Percentiles rank a stretch among this genome's conserved stretches.
phyloP scores from a whole-genome alignment of 2,888 invertebrate genomes.

The Odontocolon sp. region DNA sequence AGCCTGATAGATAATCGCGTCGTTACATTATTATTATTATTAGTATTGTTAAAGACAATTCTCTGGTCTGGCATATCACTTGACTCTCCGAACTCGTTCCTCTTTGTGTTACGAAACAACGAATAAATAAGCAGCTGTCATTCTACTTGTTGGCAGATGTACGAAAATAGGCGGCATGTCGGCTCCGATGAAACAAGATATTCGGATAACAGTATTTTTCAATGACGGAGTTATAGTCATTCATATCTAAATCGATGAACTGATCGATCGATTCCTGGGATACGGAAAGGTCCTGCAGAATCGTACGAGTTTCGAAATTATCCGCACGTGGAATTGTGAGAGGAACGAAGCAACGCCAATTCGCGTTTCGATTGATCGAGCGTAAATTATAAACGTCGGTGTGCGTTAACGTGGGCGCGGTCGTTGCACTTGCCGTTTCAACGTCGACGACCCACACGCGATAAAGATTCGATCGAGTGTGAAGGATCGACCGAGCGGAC shows the following conservation, averaged over 20 bases:
- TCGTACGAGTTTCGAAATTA: no score
- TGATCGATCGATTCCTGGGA: not conserved
- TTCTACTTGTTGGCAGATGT: not conserved
- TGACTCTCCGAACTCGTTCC: no score
- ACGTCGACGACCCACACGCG: constrained; percentile 63
- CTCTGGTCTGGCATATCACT: no score
- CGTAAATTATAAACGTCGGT: not conserved
- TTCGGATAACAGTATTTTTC: constrained; percentile 87
- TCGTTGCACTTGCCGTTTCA: constrained; percentile 65
- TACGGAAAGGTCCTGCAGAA: no score
- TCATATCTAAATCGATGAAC: constrained; percentile 82
- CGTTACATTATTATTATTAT: not conserved
- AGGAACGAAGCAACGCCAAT: not conserved
- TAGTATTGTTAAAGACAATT: no score
- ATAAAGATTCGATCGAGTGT: constrained; percentile 63
- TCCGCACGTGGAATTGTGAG: not conserved
- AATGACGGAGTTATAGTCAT: constrained; percentile 86
- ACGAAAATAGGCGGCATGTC: constrained; percentile 82
- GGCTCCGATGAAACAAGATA: constrained; percentile 85
- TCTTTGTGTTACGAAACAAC: not conserved
- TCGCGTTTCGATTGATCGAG: not conserved
- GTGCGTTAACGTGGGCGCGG: constrained; percentile 39
- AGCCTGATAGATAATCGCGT: not conserved
- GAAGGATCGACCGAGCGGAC: constrained; percentile 58
- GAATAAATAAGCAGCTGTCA: no score